phyloP scores from a whole-genome alignment of 2,888 invertebrate species.

The Lasiommata megera region DNA sequence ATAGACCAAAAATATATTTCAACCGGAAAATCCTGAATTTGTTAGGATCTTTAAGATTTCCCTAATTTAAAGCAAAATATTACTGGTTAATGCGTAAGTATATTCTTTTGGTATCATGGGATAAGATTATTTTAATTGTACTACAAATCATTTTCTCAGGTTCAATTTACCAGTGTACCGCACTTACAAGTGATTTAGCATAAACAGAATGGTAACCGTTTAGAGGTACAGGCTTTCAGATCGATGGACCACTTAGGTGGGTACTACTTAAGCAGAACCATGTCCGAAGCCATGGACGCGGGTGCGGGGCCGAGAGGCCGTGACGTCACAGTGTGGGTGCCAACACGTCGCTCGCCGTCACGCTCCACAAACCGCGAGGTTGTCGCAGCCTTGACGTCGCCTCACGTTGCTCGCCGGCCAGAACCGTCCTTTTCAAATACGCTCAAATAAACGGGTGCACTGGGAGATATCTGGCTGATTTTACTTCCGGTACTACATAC shows the following conservation, averaged over 20 bases:
- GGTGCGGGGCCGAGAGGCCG: conserved; percentile 26
- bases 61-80: no score
- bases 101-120: no score
- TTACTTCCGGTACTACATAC: not conserved
- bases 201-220: no score
- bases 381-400: conserved; percentile 74
- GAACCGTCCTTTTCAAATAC: conserved; percentile 42
- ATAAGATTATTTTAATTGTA: no score
- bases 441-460: conserved; percentile 44
- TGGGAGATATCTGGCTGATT: not conserved
- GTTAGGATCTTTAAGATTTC: no score
- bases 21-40: no score
- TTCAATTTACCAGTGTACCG: no score
- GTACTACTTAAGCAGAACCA: not conserved
- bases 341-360: conserved; percentile 73
- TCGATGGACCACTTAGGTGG: not conserved
- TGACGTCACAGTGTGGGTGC: conserved; percentile 78
- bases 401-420: conserved; percentile 74
- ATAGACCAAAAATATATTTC: no score
- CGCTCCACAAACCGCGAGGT: conserved; percentile 80
- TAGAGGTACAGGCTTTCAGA: no score
- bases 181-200: no score
- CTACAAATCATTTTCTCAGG: no score
- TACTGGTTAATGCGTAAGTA: no score
- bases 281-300: not conserved